phyloP scores from a whole-genome alignment of 53 echinoderm and acorn worm species.

The Astropecten irregularis region DNA sequence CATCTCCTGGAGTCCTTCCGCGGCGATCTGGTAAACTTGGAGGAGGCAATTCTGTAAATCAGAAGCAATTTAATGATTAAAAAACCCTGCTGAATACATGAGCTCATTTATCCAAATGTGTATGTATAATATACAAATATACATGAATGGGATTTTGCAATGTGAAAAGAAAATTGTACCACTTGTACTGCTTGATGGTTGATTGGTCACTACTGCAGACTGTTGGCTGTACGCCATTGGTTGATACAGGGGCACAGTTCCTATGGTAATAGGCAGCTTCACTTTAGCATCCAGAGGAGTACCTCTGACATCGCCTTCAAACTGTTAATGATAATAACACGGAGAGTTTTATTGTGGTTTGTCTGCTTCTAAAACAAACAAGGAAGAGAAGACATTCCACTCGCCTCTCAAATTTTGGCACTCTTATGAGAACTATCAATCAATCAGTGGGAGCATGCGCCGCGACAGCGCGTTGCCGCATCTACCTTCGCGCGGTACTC shows the following conservation, averaged over 20 bases:
- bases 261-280: slow-evolving; percentile 32
- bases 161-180: too few relatives aligned
- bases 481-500: too few relatives aligned
- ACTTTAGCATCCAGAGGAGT: slow-evolving; percentile 35
- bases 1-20: slow-evolving; percentile 55
- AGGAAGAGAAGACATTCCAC: not conserved
- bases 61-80: not conserved
- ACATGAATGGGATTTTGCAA: too few relatives aligned
- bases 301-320: slow-evolving; percentile 22
- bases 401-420: not conserved
- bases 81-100: too few relatives aligned
- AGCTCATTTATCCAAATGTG: too few relatives aligned
- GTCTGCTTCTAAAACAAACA: not conserved
- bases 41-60: slow-evolving; percentile 37
- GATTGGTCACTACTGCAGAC: not conserved
- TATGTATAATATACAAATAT: not conserved
- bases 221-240: not conserved
- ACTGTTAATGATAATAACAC: not conserved
- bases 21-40: slow-evolving; percentile 65
- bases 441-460: too few relatives aligned
- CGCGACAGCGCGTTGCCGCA: too few relatives aligned
- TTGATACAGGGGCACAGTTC: slow-evolving; percentile 17
- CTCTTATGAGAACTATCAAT: too few relatives aligned
- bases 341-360: not conserved
- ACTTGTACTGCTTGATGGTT: not conserved